Evolutionary conservation across 1,140 invertebrate genomes (phyloP), one percentile per base, ranked within the genome.

Genomic region (Lordiphosa clarofinis): DNA sequence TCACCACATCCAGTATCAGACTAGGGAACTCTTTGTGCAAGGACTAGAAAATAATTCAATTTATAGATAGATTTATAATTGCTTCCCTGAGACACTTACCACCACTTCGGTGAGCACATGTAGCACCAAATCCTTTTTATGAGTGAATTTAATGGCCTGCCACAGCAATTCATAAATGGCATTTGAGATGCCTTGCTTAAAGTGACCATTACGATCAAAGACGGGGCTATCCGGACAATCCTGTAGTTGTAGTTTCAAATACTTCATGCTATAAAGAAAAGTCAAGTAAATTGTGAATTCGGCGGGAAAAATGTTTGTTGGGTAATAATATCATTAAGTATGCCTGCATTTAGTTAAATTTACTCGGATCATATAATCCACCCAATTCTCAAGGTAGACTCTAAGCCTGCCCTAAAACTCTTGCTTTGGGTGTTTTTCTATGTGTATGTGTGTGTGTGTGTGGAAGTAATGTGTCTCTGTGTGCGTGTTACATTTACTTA

Each of bases 1-100:
- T 94, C 47, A 96, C 92, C 47, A 96, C 92, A 89, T 96, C 95
- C 55, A 95, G 90, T 56, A 96, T 91, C 35, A 95, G 91, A 11
- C 94, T 94, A 43, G 94, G 92, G 84, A 96, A 92, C 74, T 95
- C 94, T 42, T 91, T 90, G 90, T 96, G 94, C 28, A 95, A 89
- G 61, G 90, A 90, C 93, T 94, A 89, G 59, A 86, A 21, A 52
- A 60, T 24, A 24, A 24, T 24, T 1, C 46, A 31, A 21, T 10
- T 33, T 50, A 21, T 7, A 35, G 4, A n/a, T n/a, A n/a, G n/a
- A n/a, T n/a, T n/a, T n/a, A 9, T 35, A n/a, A 6, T 38, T 15
- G 3, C 10, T 11, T 19, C 7, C 15, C 3, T 19, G 19, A 28
- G 10, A 7, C 1, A 3, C 91, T 91, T 91, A 94, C 94, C 76